Conservation (phyloP, 2,113 vertebrate genomes). For the Geococcyx californianus region DNA sequence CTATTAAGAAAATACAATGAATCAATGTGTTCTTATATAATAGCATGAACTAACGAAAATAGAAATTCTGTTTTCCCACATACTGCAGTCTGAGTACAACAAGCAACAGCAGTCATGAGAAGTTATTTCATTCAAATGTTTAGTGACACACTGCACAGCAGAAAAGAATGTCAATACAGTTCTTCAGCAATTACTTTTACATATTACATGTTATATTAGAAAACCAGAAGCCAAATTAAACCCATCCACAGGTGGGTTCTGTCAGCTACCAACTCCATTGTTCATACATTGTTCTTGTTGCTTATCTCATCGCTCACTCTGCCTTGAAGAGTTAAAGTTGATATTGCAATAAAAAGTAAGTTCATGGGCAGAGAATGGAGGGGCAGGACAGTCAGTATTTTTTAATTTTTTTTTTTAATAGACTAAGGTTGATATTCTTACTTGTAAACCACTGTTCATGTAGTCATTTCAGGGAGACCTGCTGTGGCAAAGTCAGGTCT, state of each 20-base stretch:
- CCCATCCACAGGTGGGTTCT: not conserved
- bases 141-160: not conserved
- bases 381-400: accelerated
- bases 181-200: not conserved
- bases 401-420: not conserved
- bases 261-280: not conserved
- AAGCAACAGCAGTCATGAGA: not conserved
- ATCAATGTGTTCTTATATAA: not conserved
- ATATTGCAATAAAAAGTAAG: not conserved
- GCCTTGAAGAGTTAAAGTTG: not conserved
- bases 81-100: not conserved
- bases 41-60: not conserved
- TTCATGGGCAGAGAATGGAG: not conserved
- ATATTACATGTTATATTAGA: not conserved
- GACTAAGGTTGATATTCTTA: not conserved
- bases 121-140: not conserved
- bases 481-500: not conserved
- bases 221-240: not conserved
- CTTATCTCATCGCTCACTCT: not conserved
- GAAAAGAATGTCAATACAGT: not conserved
- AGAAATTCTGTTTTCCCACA: not conserved
- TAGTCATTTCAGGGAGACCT: not conserved
- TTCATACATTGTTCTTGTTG: not conserved
- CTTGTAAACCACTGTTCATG: not conserved
- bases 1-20: not conserved